Conservation (phyloP, 2,113 vertebrate species). For the Peromyscus californicus region DNA sequence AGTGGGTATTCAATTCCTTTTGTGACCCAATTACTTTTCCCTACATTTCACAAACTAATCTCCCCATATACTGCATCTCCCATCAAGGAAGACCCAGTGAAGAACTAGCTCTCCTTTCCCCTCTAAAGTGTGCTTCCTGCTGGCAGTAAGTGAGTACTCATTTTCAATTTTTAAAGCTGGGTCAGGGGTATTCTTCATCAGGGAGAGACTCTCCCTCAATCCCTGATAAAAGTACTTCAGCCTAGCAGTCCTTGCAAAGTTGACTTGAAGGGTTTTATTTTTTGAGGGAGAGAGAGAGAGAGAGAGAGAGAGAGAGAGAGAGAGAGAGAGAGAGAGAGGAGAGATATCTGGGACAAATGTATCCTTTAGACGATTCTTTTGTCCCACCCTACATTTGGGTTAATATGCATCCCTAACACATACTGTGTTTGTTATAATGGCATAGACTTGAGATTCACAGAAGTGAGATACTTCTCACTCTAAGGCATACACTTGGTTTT, state of each 20-base stretch:
- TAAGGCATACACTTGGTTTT: not conserved
- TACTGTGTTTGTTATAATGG: constrained; percentile 33
- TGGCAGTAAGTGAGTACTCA: not conserved
- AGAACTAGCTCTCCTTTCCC: not conserved
- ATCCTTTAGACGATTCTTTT: constrained; percentile 11
- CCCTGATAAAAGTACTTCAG: not conserved
- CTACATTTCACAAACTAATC: not conserved
- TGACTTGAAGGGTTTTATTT: not conserved
- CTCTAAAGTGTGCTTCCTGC: constrained; percentile 11
- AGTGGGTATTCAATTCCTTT: not conserved
- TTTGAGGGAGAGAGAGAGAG: not conserved
- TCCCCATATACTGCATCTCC: not conserved
- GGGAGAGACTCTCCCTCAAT: not conserved
- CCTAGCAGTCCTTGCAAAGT: constrained; percentile 26
- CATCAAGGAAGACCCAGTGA: constrained; percentile 27
- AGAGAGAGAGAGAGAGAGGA: no score
- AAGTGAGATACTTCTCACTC: not conserved
- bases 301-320: no score
- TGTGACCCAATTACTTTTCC: not conserved
- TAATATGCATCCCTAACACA: not conserved
- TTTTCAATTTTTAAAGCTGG: constrained; percentile 16
- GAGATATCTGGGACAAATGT: not conserved
- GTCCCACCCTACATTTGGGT: not conserved
- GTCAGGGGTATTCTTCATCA: not conserved
- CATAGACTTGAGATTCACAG: not conserved